Percentiles rank a stretch among this genome's conserved stretches.
Conservation (phyloP, 2,888 invertebrate species). For the Lasiommata megera region DNA sequence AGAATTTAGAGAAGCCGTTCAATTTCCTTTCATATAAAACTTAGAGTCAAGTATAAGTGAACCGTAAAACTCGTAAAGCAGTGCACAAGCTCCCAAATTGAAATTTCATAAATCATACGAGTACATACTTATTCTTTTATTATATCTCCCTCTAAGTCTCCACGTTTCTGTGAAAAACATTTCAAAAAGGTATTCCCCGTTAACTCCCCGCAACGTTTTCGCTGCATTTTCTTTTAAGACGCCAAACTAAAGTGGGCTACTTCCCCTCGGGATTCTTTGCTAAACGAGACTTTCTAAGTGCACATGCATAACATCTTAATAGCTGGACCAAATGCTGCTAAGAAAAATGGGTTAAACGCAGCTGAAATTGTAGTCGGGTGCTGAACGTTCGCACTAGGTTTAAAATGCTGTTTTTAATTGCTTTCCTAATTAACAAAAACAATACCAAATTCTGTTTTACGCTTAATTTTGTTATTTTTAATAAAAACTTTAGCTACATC, state of each 20-base stretch:
- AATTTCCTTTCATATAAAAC: not conserved
- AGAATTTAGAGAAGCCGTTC: no score
- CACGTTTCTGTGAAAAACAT: constrained; percentile 15
- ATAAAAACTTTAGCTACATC: no score
- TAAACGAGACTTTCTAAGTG: constrained; percentile 28
- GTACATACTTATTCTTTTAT: constrained; percentile 8
- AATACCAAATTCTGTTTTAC: no score
- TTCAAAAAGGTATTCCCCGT: constrained; percentile 15
- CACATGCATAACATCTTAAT: constrained; percentile 28
- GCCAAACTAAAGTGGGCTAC: constrained; percentile 32
- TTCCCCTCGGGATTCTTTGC: constrained; percentile 29
- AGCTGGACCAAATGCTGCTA: constrained; percentile 20
- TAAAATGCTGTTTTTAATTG: no score
- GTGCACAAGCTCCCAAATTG: constrained; percentile 10
- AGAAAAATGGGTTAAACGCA: constrained; percentile 18
- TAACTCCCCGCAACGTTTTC: constrained; percentile 21
- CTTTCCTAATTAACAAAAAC: no score
- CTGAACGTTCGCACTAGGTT: no score
- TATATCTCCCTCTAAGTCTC: constrained; percentile 14
- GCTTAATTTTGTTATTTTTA: no score
- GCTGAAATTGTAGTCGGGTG: constrained; percentile 5
- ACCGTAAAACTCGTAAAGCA: not conserved
- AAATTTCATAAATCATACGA: constrained; percentile 9
- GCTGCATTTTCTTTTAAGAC: constrained; percentile 33
- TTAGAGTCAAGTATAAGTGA: not conserved